A percentile compares a stretch with the other conserved stretches of the same genome.
Evolutionary conservation across 2,797 vertebrate species (phyloP).

Genomic region (Muscicapa striata): DNA sequence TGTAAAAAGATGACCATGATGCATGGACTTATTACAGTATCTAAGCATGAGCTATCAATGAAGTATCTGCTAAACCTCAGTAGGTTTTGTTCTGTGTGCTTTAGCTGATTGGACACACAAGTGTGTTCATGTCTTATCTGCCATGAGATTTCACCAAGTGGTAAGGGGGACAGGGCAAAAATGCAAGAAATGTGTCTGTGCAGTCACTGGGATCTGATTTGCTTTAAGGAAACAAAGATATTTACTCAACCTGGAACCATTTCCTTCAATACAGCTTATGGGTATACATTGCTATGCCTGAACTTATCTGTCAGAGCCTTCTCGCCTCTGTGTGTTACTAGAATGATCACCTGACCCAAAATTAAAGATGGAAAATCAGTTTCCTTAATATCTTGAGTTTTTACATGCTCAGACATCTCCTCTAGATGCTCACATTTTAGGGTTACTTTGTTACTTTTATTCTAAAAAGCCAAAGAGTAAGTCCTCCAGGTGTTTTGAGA

Average conservation of each 20-base stretch:
- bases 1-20: background rate
- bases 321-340: background rate
- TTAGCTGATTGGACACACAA: background rate
- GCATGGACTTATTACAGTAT: background rate
- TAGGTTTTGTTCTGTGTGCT: background rate
- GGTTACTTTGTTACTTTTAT: background rate
- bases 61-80: background rate
- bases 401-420: background rate
- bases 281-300: background rate
- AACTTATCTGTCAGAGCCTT: background rate
- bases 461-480: background rate
- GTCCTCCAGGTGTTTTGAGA: background rate
- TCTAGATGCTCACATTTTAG: background rate
- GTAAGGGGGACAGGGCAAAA: rapidly evolving
- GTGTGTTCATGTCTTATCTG: background rate
- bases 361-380: background rate
- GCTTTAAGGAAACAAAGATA: background rate
- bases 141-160: background rate
- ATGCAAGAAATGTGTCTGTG: background rate
- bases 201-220: background rate
- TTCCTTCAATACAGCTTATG: background rate
- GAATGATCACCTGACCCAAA: background rate
- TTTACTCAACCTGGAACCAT: background rate
- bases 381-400: background rate
- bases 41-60: background rate